Evolutionary conservation across 2,888 invertebrate genomes (phyloP).

Genomic region (Tetranychus truncatus): DNA sequence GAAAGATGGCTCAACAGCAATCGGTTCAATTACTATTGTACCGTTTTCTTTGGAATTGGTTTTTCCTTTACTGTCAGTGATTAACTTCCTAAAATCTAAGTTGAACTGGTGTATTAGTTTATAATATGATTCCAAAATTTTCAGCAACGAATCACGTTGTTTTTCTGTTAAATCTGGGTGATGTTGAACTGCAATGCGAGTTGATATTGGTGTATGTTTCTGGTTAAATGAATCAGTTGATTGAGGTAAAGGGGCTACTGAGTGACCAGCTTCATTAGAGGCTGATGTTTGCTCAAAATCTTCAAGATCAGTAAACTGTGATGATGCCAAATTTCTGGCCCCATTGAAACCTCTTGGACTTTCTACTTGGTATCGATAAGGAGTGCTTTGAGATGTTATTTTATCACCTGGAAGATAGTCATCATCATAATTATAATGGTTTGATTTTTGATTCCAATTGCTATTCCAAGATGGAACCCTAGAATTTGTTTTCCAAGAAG

Average conservation of each 20-base stretch:
- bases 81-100: not conserved
- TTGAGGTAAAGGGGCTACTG: not conserved
- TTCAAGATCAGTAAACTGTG: not conserved
- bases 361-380: not conserved
- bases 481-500: not conserved
- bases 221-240: not conserved
- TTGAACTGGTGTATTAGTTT: slow-evolving; percentile 1
- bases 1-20: not conserved
- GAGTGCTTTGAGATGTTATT: not conserved
- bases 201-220: not conserved
- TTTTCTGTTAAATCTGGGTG: slow-evolving; percentile 3
- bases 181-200: not conserved
- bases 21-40: slow-evolving; percentile 1
- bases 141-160: not conserved
- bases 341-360: not conserved
- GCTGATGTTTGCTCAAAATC: not conserved
- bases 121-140: slow-evolving; percentile 7
- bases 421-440: not conserved
- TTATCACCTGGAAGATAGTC: not conserved
- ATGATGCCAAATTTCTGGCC: not conserved
- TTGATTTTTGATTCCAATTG: not conserved
- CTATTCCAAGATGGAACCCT: not conserved
- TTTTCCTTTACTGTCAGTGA: not conserved
- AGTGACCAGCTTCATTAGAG: not conserved
- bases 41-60: not conserved